A percentile compares a stretch with the other conserved stretches of the same genome.
These are phyloP conservation scores for Conops quadrifasciatus DNA, from an alignment of 2,888 invertebrate genomes.

Conservation along the genomic window DNA sequence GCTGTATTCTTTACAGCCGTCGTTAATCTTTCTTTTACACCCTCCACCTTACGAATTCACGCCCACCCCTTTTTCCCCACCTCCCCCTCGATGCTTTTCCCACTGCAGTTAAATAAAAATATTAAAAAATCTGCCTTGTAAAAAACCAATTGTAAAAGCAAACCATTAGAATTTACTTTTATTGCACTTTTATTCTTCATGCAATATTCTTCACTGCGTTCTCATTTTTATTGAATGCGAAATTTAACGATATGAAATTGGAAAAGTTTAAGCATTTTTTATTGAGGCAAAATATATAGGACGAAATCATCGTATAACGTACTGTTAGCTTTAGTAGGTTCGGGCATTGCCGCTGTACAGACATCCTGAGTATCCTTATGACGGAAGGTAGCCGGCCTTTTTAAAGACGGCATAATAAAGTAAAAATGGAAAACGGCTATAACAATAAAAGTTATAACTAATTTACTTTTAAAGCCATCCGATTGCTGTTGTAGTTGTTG, in stretches of 20 bases:
- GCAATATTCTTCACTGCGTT: slow-evolving; percentile 1
- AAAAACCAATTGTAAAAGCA: slow-evolving; percentile 50
- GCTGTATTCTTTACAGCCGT: slow-evolving; percentile 41
- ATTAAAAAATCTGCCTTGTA: slow-evolving; percentile 22
- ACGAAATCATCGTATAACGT: not conserved
- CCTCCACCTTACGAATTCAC: too few species aligned
- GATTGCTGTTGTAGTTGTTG: not conserved
- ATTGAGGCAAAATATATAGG: not conserved
- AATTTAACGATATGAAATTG: slow-evolving; percentile 21
- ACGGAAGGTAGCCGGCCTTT: too few species aligned
- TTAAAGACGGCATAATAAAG: too few species aligned
- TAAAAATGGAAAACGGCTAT: not conserved
- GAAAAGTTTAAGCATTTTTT: slow-evolving; percentile 39
- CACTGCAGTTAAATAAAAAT: not conserved
- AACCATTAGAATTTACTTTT: slow-evolving; percentile 44
- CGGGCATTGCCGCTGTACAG: not conserved
- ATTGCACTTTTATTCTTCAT: slow-evolving; percentile 34
- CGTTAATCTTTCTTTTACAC: slow-evolving; percentile 45
- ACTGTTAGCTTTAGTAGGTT: not conserved
- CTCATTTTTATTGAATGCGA: not conserved
- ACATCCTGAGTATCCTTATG: not conserved
- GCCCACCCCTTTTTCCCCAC: not conserved
- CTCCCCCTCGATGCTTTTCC: not conserved
- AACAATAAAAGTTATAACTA: not conserved
- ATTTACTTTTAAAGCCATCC: slow-evolving; percentile 8